Percentiles rank a stretch among this genome's conserved stretches.
Evolutionary conservation across 2,797 vertebrate genomes (phyloP).

Genomic region (Spinibarbus caldwelli): DNA sequence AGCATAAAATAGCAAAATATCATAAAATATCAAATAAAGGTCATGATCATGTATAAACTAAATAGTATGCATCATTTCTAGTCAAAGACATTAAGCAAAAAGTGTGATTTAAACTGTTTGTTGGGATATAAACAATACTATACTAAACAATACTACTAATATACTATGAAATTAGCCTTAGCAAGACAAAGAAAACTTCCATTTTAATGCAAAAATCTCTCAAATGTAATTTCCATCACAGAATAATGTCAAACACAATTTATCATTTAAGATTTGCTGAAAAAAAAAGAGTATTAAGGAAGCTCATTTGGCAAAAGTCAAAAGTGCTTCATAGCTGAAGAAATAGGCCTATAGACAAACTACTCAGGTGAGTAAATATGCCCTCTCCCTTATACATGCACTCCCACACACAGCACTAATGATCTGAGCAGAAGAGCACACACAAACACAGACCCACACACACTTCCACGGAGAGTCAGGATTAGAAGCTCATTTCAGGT

Average conservation of each 20-base stretch:
- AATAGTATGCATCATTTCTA: too few relatives aligned
- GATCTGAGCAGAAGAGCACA: constrained; percentile 14
- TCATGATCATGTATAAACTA: neutral
- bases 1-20: too few relatives aligned
- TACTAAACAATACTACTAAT: neutral
- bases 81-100: too few relatives aligned
- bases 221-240: too few relatives aligned
- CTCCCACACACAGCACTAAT: constrained; percentile 22
- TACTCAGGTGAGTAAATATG: constrained; percentile 17
- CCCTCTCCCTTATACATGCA: constrained; percentile 7
- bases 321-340: neutral
- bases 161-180: neutral
- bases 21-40: too few relatives aligned
- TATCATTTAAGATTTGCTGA: neutral
- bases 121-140: neutral
- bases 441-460: constrained; percentile 46
- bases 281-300: neutral
- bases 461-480: constrained; percentile 31
- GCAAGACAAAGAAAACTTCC: neutral
- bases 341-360: neutral
- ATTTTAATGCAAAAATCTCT: neutral
- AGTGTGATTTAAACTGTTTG: too few relatives aligned
- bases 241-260: neutral
- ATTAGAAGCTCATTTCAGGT: constrained; percentile 40
- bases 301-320: neutral